Conservation (phyloP, 64 coral and sea anemone species). For the Stichodactyla mertensii region DNA sequence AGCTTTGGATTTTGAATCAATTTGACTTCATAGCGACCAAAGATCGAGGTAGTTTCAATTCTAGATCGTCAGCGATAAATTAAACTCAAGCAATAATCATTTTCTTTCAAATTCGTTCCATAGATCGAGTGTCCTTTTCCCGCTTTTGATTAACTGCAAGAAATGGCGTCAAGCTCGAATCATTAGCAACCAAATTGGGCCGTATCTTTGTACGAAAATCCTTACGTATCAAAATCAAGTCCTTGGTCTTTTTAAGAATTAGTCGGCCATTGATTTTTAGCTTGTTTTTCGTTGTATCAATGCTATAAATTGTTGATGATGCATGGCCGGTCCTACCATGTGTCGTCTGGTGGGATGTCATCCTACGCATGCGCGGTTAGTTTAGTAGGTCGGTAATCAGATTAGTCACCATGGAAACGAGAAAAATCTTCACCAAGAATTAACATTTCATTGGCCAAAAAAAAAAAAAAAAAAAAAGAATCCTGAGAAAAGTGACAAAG, state of each 20-base stretch:
- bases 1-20: neutral
- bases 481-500: too few species aligned
- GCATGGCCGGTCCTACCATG: neutral
- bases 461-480: too few species aligned
- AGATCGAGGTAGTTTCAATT: neutral
- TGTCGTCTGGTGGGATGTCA: conserved; percentile 1
- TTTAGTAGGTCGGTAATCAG: neutral
- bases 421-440: too few species aligned
- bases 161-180: neutral
- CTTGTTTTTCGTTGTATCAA: neutral
- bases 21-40: neutral
- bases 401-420: neutral
- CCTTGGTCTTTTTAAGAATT: neutral
- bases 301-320: conserved; percentile 25
- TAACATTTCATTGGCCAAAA: too few species aligned
- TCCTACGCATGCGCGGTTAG: neutral
- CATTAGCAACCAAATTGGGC: neutral
- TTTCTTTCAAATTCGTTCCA: neutral
- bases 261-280: conserved; percentile 3
- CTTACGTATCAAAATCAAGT: neutral
- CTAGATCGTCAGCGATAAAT: neutral
- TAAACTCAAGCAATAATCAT: neutral
- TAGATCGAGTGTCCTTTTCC: neutral
- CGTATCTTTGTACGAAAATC: too few species aligned
- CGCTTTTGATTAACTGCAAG: neutral